Evolutionary conservation across 2,797 vertebrate genomes (phyloP).

Genomic region (Aphelocoma californica): DNA sequence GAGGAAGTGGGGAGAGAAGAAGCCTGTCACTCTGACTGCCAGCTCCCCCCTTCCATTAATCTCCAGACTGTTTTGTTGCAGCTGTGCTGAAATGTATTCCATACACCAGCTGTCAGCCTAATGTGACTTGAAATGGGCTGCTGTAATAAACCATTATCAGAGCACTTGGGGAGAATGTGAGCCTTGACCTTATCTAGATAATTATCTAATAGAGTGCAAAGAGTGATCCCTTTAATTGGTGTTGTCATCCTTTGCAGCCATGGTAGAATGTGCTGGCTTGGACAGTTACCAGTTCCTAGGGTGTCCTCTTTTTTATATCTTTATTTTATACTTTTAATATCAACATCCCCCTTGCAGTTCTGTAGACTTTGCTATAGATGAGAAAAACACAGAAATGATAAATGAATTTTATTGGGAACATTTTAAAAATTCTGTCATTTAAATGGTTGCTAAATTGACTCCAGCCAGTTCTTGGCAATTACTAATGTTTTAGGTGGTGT

Average conservation of each 20-base stretch:
- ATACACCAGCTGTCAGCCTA: constrained; percentile 37
- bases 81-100: constrained; percentile 50
- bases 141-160: constrained; percentile 60
- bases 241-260: constrained; percentile 28
- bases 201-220: constrained; percentile 54
- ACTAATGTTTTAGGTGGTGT: not conserved
- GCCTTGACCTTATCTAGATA: constrained; percentile 63
- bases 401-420: not conserved
- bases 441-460: not conserved
- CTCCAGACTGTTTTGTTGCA: constrained; percentile 1
- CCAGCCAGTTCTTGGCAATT: not conserved
- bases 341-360: not conserved
- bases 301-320: not conserved
- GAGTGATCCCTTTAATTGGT: constrained; percentile 55
- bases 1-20: not conserved
- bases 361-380: not conserved
- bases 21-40: not conserved
- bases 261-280: not conserved
- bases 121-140: constrained; percentile 58
- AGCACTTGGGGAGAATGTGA: constrained; percentile 60
- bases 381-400: not conserved
- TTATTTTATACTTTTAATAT: not conserved
- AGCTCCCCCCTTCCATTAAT: not conserved
- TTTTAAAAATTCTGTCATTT: not conserved
- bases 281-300: not conserved